Evolutionary conservation across 92 coral and sea anemone genomes (phyloP), one percentile per base, ranked within the genome.

Genomic region (Phymanthus crucifer): DNA sequence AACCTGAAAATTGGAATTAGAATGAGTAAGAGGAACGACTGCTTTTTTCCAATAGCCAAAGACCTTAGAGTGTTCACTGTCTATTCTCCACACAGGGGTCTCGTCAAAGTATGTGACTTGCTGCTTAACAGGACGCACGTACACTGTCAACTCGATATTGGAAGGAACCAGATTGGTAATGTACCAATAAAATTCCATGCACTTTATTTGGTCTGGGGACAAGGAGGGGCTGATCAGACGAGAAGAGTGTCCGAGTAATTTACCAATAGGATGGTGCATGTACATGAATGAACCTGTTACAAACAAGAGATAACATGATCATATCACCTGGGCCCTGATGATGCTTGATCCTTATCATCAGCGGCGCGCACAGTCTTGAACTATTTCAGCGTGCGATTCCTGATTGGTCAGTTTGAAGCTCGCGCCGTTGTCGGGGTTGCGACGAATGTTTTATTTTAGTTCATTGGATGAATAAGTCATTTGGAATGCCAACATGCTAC

Each of bases 111-210:
- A 7, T 26, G 66, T 56, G 0, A 37, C 50, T 4, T 33, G 68
- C 34, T 1, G 68, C 7, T 65, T 40, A 5, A 68, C 73, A 14
- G 75, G 79, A 26, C 80, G 61, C 5, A 64, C 19, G 38, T 73
- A 82, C 3, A 82, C 77, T 18, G 72, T 82, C 13, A 82, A 26
- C 56, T 82, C 86, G 14, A 77, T 37, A 29, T 56, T 76, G 23
- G 54, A 18, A 32, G 16, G 16, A 3, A 8, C 1, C 12, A 16
- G 50, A 24, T 31, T 2, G 14, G 34, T 48, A 4, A 66, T 10
- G 47, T 73, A 82, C 79, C 69, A 82, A 34, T 73, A 82, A 36
- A 82, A 82, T 37, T 38, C 61, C 86, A 82, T 50, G 48, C 86
- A 82, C n/a, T 71, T 40, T 5, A 66, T 74, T 8, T 19, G 18